A percentile compares a stretch with the other conserved stretches of the same genome.
Conservation (phyloP, 2,113 vertebrate genomes). For the Benthochromis sp. region DNA sequence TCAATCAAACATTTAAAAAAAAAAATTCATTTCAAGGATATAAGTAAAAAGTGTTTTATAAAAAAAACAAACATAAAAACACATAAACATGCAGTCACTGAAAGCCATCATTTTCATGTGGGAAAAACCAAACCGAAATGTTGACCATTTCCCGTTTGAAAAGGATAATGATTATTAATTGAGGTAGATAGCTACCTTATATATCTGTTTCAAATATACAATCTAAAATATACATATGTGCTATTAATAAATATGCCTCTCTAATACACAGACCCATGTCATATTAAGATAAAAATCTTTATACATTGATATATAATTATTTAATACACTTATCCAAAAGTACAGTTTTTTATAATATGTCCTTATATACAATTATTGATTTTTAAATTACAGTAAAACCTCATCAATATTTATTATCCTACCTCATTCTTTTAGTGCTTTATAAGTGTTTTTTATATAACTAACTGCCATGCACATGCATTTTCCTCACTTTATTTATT, state of each 20-base stretch:
- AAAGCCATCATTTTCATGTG: neutral
- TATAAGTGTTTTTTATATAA: neutral
- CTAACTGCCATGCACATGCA: neutral
- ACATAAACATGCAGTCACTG: neutral
- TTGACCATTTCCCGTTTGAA: neutral
- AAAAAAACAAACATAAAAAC: neutral
- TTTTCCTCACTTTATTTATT: neutral
- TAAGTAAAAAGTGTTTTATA: neutral
- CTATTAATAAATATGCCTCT: neutral
- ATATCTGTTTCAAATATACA: neutral
- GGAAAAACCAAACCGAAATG: neutral
- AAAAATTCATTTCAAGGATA: fast-evolving
- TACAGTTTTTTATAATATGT: neutral
- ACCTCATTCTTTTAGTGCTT: neutral
- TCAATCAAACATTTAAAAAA: neutral
- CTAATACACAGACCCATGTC: neutral
- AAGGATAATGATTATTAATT: neutral
- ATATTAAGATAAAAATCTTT: neutral
- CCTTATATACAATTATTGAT: neutral
- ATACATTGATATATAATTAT: neutral
- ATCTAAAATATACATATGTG: neutral
- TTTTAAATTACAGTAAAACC: neutral
- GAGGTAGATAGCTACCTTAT: neutral
- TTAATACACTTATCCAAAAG: neutral
- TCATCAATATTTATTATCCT: neutral